A percentile compares a stretch with the other conserved stretches of the same genome.
Conservation (phyloP, 2,113 vertebrate species). For the Verasper variegatus region DNA sequence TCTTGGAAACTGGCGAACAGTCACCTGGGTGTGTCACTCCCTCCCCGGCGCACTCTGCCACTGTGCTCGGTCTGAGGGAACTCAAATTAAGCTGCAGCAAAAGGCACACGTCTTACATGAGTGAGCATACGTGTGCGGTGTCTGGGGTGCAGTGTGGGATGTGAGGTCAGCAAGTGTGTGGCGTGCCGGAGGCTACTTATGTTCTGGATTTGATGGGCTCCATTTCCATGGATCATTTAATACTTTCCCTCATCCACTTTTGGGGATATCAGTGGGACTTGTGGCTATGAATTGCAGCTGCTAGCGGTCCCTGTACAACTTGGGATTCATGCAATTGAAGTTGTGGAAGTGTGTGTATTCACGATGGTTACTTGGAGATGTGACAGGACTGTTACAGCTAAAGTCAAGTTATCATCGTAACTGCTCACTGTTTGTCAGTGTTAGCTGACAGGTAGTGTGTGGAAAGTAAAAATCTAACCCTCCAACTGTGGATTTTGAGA, state of each 20-base stretch:
- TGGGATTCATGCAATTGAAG: constrained; percentile 56
- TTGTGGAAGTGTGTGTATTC: constrained; percentile 30
- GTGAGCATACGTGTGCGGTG: constrained; percentile 50
- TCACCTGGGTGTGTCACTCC: constrained; percentile 67
- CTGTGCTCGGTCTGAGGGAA: constrained; percentile 63
- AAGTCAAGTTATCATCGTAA: constrained; percentile 24
- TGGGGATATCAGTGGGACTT: constrained; percentile 42
- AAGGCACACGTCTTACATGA: constrained; percentile 63
- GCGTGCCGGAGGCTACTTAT: constrained; percentile 63
- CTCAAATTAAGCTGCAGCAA: constrained; percentile 63
- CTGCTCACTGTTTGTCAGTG: constrained; percentile 27
- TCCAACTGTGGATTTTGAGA: constrained; percentile 41
- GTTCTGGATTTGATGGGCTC: constrained; percentile 64
- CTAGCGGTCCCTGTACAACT: constrained; percentile 45
- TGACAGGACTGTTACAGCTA: constrained; percentile 2
- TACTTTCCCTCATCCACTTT: constrained; percentile 58
- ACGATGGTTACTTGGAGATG: constrained; percentile 9
- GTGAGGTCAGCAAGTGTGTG: constrained; percentile 58
- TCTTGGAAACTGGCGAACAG: constrained; percentile 45
- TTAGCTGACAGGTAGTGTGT: constrained; percentile 32
- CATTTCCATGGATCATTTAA: constrained; percentile 74
- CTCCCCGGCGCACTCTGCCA: constrained; percentile 29
- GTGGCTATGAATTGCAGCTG: constrained; percentile 27
- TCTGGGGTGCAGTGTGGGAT: constrained; percentile 44
- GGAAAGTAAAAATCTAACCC: constrained; percentile 31